Conservation (phyloP, 2,113 vertebrate genomes). For the zebrafish (Danio rerio) region GRCz12tu NC_133181.1:49032501-49033000, state of each 20-base stretch:
- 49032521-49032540: conserved; percentile 15
- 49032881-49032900: too few species aligned
- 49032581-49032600: background rate
- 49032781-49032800: background rate
- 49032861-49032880: too few species aligned
- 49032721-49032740: background rate
- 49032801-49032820: background rate
- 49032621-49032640: conserved; percentile 10
- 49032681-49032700: conserved; percentile 1
- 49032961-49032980: too few species aligned
- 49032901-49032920: too few species aligned
- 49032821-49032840: background rate
- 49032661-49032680: conserved; percentile 1
- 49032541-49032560: conserved; percentile 26
- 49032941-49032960: too few species aligned
- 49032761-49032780: background rate
- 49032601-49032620: background rate
- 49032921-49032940: too few species aligned
- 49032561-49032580: conserved; percentile 3
- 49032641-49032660: conserved; percentile 9
- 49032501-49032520: conserved; percentile 22
- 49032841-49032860: too few species aligned
- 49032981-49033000: too few species aligned
- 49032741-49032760: background rate
- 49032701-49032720: background rate